phyloP scores from a whole-genome alignment of 2,888 invertebrate species.

The Drosophila conformis region DNA sequence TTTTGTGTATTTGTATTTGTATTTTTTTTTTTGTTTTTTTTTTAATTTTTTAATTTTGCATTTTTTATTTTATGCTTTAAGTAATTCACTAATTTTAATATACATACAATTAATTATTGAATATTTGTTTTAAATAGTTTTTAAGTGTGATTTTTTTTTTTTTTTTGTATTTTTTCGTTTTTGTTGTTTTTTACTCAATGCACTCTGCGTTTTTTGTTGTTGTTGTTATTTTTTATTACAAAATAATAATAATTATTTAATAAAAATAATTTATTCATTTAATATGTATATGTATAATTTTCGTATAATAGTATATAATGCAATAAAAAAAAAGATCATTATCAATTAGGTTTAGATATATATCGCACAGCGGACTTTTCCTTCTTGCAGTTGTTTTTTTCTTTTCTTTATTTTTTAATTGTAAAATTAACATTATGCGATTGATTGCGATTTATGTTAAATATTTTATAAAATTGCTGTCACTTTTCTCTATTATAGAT shows the following conservation, averaged over 20 bases:
- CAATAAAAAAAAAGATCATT: slow-evolving; percentile 45
- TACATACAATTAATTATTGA: slow-evolving; percentile 53
- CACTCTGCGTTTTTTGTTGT: slow-evolving; percentile 6
- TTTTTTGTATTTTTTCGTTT: background rate
- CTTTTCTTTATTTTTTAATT: slow-evolving; percentile 36
- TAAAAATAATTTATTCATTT: slow-evolving; percentile 81
- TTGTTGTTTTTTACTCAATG: slow-evolving; percentile 35
- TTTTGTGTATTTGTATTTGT: slow-evolving; percentile 24
- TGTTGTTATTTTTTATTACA: slow-evolving; percentile 62
- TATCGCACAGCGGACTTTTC: slow-evolving; percentile 41
- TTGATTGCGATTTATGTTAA: slow-evolving; percentile 7
- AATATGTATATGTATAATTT: slow-evolving; percentile 38
- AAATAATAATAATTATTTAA: slow-evolving; percentile 75
- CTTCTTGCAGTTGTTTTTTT: slow-evolving; percentile 33
- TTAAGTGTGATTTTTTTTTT: slow-evolving; percentile 22
- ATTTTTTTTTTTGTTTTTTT: slow-evolving; percentile 2
- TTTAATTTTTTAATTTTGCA: slow-evolving; percentile 3
- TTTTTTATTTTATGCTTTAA: slow-evolving; percentile 31
- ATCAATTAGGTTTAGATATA: slow-evolving; percentile 47
- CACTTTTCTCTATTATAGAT: background rate
- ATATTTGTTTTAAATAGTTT: slow-evolving; percentile 41
- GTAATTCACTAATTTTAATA: slow-evolving; percentile 60
- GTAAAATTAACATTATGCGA: slow-evolving; percentile 49
- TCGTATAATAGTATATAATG: slow-evolving; percentile 60
- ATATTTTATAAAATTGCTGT: slow-evolving; percentile 22